Evolutionary conservation across 2,888 invertebrate genomes (phyloP), one percentile per base, ranked within the genome.

Genomic region (Pyrgus malvae): DNA sequence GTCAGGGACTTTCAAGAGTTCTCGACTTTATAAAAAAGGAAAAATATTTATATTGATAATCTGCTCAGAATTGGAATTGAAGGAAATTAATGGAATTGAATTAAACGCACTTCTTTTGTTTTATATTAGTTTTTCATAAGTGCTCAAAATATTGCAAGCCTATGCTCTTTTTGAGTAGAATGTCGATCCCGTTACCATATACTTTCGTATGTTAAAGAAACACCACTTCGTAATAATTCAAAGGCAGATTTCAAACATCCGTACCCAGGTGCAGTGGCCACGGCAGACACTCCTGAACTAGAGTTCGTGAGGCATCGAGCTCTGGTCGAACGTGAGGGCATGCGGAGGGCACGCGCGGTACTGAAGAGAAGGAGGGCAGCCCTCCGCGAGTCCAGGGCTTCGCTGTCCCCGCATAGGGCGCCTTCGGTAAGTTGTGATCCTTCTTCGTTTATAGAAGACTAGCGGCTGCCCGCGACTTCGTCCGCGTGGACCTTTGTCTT

Each of bases 301-400:
- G 96, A 96, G 76, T 96, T 96, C 85, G 95, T 96, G 68, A 92
- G 95, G 41, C 96, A 96, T 72, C 93, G 96, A 48, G 95, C 96
- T 44, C 92, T 96, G 63, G 89, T 96, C 33, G 96, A 96, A 72
- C 83, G 96, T 4, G 96, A 96, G 69, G 95, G 95, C 14, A 95
- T 96, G 75, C 91, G 95, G n/a, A 91, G 95, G 1, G 96, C 96
- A n/a, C 93, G 95, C 63, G 95, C 95, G 58, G 95, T 93, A 45
- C 76, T 96, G 57, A 91, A 93, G 33, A 92, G 93, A 1, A 93
- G 96, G 56, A 91, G 93, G 53, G 93, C 92, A 35, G 92, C 93
- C 41, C 92, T 96, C 48, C 90, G 93, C 17, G 93, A 94, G 46
- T 64, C 91, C 89, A 48, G 95, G 92, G 81, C 92, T 89, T 55